A percentile compares a stretch with the other conserved stretches of the same genome.
Conservation (phyloP, 2,113 vertebrate genomes). For the Petrocephalus microphthalmus region DNA sequence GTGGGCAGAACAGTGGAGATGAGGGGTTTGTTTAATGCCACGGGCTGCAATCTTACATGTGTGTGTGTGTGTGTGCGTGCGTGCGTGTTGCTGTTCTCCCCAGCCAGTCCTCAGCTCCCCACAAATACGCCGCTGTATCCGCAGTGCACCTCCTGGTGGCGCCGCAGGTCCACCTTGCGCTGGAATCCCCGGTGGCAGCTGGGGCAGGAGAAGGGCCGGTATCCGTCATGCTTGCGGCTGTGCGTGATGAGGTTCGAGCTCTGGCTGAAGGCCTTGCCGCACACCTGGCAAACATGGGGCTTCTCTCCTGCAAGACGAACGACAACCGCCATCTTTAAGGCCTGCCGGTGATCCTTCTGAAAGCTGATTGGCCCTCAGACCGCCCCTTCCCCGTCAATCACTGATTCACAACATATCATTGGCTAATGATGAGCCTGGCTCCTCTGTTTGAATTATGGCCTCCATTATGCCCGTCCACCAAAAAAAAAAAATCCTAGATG, state of each 20-base stretch:
- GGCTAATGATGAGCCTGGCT: background rate
- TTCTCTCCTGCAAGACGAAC: slow-evolving; percentile 59
- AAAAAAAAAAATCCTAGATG: background rate
- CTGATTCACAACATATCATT: background rate
- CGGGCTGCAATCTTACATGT: background rate
- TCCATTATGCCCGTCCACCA: background rate
- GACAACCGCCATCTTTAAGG: background rate
- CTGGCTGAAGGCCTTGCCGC: slow-evolving; percentile 65
- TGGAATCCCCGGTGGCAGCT: slow-evolving; percentile 55
- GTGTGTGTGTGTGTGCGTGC: background rate
- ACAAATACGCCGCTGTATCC: slow-evolving; percentile 18
- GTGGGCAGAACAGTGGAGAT: background rate
- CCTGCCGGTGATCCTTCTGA: background rate
- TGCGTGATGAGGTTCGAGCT: slow-evolving; percentile 73
- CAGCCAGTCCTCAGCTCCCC: background rate
- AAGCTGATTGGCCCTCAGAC: background rate
- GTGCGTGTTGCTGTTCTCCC: background rate
- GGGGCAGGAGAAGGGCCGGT: slow-evolving; percentile 56
- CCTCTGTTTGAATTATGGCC: background rate
- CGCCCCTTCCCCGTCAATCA: background rate
- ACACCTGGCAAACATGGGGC: slow-evolving; percentile 67
- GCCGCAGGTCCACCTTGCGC: slow-evolving; percentile 59
- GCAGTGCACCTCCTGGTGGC: slow-evolving; percentile 56
- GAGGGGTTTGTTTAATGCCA: background rate
- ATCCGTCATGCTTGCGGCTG: slow-evolving; percentile 63